Conservation (phyloP, 2,113 vertebrate species). For the Oryzias javanicus region DNA sequence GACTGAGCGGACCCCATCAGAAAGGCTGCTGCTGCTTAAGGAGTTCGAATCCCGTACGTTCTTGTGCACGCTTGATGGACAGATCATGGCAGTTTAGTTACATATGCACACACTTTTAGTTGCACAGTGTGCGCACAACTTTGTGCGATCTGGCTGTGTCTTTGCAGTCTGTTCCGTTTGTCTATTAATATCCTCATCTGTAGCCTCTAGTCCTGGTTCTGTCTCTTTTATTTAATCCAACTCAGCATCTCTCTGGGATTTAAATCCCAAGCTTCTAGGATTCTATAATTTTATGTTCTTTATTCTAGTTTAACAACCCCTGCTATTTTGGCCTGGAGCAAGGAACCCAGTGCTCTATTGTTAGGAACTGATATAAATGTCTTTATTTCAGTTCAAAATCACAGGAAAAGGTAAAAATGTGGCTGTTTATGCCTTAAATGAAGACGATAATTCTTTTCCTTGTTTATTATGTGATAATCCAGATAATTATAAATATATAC, state of each 20-base stretch:
- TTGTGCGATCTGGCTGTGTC: conserved; percentile 19
- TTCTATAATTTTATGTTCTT: conserved; percentile 59
- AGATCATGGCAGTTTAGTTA: conserved; percentile 36
- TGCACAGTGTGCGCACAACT: conserved; percentile 14
- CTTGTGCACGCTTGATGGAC: conserved; percentile 1
- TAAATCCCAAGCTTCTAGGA: conserved; percentile 53
- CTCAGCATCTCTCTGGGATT: conserved; percentile 46
- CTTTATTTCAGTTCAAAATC: conserved; percentile 1
- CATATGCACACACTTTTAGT: conserved; percentile 39
- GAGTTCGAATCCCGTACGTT: conserved; percentile 97
- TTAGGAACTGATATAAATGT: background rate
- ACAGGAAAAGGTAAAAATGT: background rate
- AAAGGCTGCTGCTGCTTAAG: conserved; percentile 83
- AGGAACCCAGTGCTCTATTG: conserved; percentile 2
- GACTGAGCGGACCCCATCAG: conserved; percentile 85
- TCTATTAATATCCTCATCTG: conserved; percentile 57
- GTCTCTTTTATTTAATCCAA: conserved; percentile 48
- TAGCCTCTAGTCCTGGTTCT: conserved; percentile 53
- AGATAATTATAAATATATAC: too few species aligned
- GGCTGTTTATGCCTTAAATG: background rate
- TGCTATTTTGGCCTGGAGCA: conserved; percentile 26
- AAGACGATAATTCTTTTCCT: background rate
- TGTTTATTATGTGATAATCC: too few species aligned
- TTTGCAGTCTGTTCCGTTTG: conserved; percentile 30
- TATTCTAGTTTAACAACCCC: conserved; percentile 20